Evolutionary conservation across 2,113 vertebrate genomes (phyloP), one percentile per base, ranked within the genome.

Genomic region (Macquaria ambigua): DNA sequence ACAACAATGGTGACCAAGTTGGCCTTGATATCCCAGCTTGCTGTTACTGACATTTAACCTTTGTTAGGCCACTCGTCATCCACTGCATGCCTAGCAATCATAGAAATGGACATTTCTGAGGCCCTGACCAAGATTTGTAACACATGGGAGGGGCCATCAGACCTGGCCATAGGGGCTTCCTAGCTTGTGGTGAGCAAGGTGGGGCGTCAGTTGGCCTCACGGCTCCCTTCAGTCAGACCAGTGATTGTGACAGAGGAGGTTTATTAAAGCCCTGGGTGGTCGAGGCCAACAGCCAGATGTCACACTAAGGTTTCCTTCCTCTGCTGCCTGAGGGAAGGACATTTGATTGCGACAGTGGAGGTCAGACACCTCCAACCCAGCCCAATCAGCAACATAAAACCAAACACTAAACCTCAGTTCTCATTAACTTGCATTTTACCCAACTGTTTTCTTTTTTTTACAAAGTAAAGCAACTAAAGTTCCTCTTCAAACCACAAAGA

Each of bases 251-350:
- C 98, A 98, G 90, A 93, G 82, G 89, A 86, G 76, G 68, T 91
- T 93, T 93, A 94, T 94, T 92, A 96, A 96, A 96, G 93, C 85
- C 88, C 90, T 93, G 87, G 92, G 96, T 96, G 96, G 94, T 97
- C 95, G 96, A 96, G 93, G 95, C 91, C 74, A 92, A 92, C 91
- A 91, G 94, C 95, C 96, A 93, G 94, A 96, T 95, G 92, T 93
- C 94, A 93, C 89, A 94, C 90, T 85, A 88, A 90, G 63, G 90
- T 95, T 97, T 98, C 97, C 98, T 98, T 98, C 97, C 96, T 95
- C 95, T 95, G 94, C 92, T 91, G 93, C 87, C 89, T 72, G 78
- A 93, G 89, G 93, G 90, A 89, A 95, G 93, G 94, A 82, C 79
- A 91, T 93, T 93, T 91, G 91, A 96, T 92, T 79, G 89, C 94